These are phyloP conservation scores for Drosophila borealis DNA, from an alignment of 2,888 invertebrate genomes.

Conservation along the genomic window DNA sequence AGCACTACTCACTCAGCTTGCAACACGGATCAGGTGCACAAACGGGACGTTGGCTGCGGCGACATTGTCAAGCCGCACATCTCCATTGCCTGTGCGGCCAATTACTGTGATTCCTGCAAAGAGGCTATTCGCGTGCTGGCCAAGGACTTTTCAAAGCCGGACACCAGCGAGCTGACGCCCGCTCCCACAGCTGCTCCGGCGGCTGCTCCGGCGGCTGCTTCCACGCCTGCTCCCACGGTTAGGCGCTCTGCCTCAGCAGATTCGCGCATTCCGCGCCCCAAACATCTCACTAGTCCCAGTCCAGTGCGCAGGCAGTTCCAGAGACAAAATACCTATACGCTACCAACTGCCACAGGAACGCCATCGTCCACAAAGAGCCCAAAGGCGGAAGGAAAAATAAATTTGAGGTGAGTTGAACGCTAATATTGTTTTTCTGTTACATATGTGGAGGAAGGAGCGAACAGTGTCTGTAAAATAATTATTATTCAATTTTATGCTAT, in stretches of 20 bases:
- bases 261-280: conserved; percentile 84
- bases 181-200: conserved; percentile 1
- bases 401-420: conserved; percentile 73
- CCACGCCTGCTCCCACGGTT: conserved; percentile 3
- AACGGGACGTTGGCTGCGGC: conserved; percentile 86
- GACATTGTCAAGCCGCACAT: conserved; percentile 86
- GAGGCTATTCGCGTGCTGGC: conserved; percentile 86
- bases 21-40: conserved; percentile 83
- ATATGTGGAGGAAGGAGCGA: no score
- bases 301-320: conserved; percentile 81
- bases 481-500: no score
- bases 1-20: conserved; percentile 75
- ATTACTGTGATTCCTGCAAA: conserved; percentile 88
- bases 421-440: neutral
- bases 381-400: conserved; percentile 67
- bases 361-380: conserved; percentile 77
- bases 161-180: conserved; percentile 14
- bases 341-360: conserved; percentile 53
- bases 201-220: conserved; percentile 18
- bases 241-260: conserved; percentile 68
- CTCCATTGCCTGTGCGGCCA: conserved; percentile 85
- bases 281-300: conserved; percentile 83
- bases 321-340: conserved; percentile 84
- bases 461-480: no score
- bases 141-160: conserved; percentile 83